Evolutionary conservation across 2,797 vertebrate species (phyloP).

Genomic region (Knipowitschia caucasica): DNA sequence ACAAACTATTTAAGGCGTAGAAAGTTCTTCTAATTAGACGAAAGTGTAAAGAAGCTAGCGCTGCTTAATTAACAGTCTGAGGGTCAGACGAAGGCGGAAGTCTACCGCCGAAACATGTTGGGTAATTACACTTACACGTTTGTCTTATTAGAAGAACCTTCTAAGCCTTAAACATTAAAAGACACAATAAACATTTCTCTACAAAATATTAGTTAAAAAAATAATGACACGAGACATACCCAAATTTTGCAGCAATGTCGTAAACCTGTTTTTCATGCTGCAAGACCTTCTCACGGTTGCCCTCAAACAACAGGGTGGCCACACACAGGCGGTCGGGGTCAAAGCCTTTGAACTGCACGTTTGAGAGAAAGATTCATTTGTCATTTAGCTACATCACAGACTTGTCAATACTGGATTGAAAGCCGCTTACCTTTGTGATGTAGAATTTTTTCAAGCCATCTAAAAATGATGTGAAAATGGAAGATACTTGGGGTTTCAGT

Average conservation of each 20-base stretch:
- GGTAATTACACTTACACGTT: no score
- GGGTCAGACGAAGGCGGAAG: no score
- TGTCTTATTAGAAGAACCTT: no score
- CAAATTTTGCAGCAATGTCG: conserved; percentile 96
- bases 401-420: background rate
- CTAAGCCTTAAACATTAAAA: no score
- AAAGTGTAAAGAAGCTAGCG: no score
- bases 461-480: conserved; percentile 97
- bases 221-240: conserved; percentile 70
- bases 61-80: no score
- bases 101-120: no score
- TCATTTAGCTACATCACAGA: conserved; percentile 13
- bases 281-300: conserved; percentile 92
- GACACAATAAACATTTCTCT: no score
- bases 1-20: no score
- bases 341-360: conserved; percentile 94
- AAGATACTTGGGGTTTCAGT: conserved; percentile 98
- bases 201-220: background rate
- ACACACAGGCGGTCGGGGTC: conserved; percentile 90
- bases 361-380: conserved; percentile 17
- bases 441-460: conserved; percentile 98
- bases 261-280: conserved; percentile 99
- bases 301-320: conserved; percentile 95
- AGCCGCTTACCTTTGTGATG: conserved; percentile 92
- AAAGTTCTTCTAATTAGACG: no score